These are phyloP conservation scores for Halichoeres trimaculatus DNA, from an alignment of 2,113 vertebrate species.

Conservation along the genomic window DNA sequence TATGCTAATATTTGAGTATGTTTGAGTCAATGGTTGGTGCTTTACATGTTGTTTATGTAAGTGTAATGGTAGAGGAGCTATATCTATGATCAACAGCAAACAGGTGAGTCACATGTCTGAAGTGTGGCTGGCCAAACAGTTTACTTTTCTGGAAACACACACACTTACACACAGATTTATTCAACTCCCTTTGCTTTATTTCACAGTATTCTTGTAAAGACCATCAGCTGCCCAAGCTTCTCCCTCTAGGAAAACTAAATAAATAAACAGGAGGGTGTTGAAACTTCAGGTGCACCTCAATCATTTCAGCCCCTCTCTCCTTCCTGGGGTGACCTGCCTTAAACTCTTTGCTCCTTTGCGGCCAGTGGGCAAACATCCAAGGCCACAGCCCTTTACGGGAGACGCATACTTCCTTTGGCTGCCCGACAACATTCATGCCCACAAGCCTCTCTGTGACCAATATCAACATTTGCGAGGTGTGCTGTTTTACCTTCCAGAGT, in stretches of 20 bases:
- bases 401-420: conserved; percentile 42
- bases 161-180: conserved; percentile 1
- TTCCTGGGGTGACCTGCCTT: conserved; percentile 46
- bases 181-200: neutral
- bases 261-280: conserved; percentile 29
- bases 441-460: conserved; percentile 32
- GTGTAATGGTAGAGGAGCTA: conserved; percentile 12
- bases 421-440: conserved; percentile 32
- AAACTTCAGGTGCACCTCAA: conserved; percentile 57
- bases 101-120: conserved; percentile 32
- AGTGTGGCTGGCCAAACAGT: conserved; percentile 26
- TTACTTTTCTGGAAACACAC: conserved; percentile 14
- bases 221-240: neutral
- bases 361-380: conserved; percentile 48
- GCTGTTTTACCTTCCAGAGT: conserved; percentile 45
- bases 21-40: neutral
- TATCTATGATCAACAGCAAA: conserved; percentile 45
- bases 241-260: conserved; percentile 48
- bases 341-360: conserved; percentile 37
- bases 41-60: neutral
- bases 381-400: conserved; percentile 37
- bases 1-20: conserved; percentile 28
- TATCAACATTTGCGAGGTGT: conserved; percentile 60
- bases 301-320: conserved; percentile 12
- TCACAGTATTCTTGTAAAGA: neutral